Evolutionary conservation across 2,888 invertebrate species (phyloP).

Genomic region (Kuschelorhynchus macadamiae): DNA sequence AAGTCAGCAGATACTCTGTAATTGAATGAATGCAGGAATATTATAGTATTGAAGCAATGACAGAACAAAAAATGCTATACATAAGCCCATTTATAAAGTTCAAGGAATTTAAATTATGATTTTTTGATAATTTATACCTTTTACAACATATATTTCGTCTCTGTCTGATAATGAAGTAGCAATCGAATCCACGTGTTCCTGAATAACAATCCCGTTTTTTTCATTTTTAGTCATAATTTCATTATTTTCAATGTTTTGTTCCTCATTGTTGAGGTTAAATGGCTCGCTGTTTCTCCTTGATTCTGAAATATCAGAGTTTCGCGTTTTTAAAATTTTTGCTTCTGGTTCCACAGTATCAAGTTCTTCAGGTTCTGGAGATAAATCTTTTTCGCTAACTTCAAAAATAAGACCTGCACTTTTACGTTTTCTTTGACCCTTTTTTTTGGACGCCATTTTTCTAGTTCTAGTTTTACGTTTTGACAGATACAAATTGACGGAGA

Average conservation of each 20-base stretch:
- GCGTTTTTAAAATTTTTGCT: conserved; percentile 51
- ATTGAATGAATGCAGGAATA: no score
- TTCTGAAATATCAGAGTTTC: conserved; percentile 28
- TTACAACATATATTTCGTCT: not conserved
- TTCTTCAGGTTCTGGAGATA: conserved; percentile 55
- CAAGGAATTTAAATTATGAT: no score
- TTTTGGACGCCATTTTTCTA: conserved; percentile 47
- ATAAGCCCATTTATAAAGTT: no score
- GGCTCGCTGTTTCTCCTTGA: conserved; percentile 14
- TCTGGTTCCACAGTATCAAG: conserved; percentile 51
- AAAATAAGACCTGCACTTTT: conserved; percentile 57
- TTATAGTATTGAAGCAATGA: no score
- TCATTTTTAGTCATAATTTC: not conserved
- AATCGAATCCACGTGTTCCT: not conserved
- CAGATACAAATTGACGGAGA: not conserved
- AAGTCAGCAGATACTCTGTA: no score
- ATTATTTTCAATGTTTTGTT: not conserved
- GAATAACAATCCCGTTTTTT: not conserved
- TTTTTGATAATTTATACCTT: no score
- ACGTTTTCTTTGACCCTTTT: conserved; percentile 46
- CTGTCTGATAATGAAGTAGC: not conserved
- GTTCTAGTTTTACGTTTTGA: conserved; percentile 6
- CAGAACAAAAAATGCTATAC: no score
- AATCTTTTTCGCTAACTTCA: conserved; percentile 58
- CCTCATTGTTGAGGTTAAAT: not conserved